Conservation (phyloP, 2,797 vertebrate genomes). For the Amazona ochrocephala region DNA sequence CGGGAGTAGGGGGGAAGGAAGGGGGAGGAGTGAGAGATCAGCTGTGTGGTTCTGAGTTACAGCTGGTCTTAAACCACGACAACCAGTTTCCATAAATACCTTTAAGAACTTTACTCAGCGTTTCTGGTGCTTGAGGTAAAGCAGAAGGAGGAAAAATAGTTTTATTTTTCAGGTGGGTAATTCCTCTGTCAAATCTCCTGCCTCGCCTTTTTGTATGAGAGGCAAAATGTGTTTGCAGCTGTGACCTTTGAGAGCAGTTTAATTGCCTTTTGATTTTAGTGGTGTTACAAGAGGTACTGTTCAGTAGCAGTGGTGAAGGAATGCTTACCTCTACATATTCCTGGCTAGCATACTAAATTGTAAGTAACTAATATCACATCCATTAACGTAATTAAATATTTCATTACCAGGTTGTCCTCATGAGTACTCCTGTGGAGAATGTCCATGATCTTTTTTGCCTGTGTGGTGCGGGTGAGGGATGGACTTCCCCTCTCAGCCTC, state of each 20-base stretch:
- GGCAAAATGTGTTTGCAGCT: neutral
- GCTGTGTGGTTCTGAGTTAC: too few relatives aligned
- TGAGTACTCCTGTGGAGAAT: constrained; percentile 84
- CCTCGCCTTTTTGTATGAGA: neutral
- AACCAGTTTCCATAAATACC: neutral
- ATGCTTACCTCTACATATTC: neutral
- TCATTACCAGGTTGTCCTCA: constrained; percentile 81
- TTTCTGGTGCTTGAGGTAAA: neutral
- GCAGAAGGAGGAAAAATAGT: neutral
- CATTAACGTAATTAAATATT: neutral
- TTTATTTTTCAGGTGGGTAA: neutral
- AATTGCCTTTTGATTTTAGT: neutral
- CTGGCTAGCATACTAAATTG: too few relatives aligned
- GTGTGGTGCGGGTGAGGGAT: constrained; percentile 93
- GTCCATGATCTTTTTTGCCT: constrained; percentile 96
- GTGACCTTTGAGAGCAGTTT: neutral
- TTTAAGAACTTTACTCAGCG: neutral
- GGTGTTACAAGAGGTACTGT: neutral
- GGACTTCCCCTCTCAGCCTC: constrained; percentile 96
- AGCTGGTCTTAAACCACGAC: too few relatives aligned
- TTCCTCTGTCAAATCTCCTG: neutral
- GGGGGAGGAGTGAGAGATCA: too few relatives aligned
- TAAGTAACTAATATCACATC: neutral
- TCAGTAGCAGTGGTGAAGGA: neutral
- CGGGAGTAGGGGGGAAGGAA: too few relatives aligned